Conservation (phyloP, 2,797 vertebrate genomes). For the Enteromius fasciolatus region DNA sequence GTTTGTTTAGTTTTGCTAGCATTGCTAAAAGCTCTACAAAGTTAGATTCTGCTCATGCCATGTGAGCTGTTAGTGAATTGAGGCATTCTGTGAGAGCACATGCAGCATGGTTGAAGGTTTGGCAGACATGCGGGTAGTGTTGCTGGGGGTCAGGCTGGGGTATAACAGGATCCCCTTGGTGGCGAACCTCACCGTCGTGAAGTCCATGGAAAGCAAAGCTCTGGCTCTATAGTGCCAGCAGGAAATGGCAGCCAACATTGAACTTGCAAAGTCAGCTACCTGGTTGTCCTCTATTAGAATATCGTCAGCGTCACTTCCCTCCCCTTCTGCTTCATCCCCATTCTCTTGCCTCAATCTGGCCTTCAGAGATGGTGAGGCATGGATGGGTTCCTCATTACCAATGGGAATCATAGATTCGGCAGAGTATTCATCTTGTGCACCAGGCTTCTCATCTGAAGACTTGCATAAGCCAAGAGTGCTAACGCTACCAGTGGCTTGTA, state of each 20-base stretch:
- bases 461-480: constrained; percentile 56
- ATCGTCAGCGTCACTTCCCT: constrained; percentile 74
- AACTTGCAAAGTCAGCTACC: constrained; percentile 82
- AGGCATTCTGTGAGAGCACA: constrained; percentile 11
- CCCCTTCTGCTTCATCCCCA: constrained; percentile 50
- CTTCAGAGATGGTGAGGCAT: constrained; percentile 54
- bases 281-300: constrained; percentile 81
- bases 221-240: constrained; percentile 85
- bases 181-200: constrained; percentile 77
- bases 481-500: constrained; percentile 30
- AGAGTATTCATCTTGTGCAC: constrained; percentile 62
- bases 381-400: constrained; percentile 63
- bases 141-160: neutral
- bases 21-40: too few relatives aligned
- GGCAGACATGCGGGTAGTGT: constrained; percentile 15
- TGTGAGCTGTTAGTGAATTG: constrained; percentile 28
- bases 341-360: constrained; percentile 50
- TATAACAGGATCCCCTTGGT: constrained; percentile 30
- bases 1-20: neutral
- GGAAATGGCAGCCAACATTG: constrained; percentile 85
- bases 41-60: neutral
- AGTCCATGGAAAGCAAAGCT: constrained; percentile 81
- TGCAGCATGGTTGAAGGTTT: neutral
- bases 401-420: constrained; percentile 65
- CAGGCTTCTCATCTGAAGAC: constrained; percentile 51